These are phyloP conservation scores for Ploceus nigricollis DNA, from an alignment of 2,113 vertebrate genomes.

Conservation along the genomic window DNA sequence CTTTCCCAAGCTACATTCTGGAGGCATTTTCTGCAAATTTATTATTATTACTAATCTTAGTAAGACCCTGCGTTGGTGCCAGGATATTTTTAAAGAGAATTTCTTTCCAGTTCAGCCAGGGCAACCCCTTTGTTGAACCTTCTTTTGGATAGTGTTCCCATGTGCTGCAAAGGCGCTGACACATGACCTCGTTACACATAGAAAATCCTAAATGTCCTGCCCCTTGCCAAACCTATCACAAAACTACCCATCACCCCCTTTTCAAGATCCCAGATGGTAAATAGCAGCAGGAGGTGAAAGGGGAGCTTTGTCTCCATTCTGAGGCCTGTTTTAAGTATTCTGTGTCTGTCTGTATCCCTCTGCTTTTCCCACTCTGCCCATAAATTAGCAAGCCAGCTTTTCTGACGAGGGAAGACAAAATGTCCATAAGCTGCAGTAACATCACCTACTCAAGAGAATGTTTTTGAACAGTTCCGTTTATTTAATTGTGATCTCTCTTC, in stretches of 20 bases:
- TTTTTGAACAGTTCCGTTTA: not conserved
- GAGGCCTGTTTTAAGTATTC: constrained; percentile 69
- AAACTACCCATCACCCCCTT: constrained; percentile 67
- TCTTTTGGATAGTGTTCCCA: constrained; percentile 68
- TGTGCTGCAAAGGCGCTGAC: constrained; percentile 76
- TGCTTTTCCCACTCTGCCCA: constrained; percentile 65
- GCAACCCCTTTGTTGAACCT: constrained; percentile 68
- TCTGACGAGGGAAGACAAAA: constrained; percentile 54
- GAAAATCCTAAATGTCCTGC: constrained; percentile 69
- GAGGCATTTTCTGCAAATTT: not conserved
- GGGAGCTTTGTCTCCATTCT: constrained; percentile 67
- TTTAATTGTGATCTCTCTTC: not conserved
- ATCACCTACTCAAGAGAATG: not conserved
- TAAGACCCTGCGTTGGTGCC: not conserved
- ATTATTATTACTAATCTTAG: not conserved
- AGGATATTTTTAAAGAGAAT: constrained; percentile 38
- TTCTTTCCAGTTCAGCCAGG: constrained; percentile 72
- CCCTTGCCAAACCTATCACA: constrained; percentile 67
- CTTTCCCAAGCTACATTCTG: not conserved
- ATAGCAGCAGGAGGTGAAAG: constrained; percentile 71
- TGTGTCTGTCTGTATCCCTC: constrained; percentile 67
- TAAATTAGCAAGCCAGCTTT: constrained; percentile 73
- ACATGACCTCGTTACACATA: constrained; percentile 78
- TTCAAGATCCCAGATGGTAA: constrained; percentile 75
- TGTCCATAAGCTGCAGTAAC: constrained; percentile 36